Conservation (phyloP, 2,888 invertebrate genomes). For the Rotaria magnacalcarata region DNA sequence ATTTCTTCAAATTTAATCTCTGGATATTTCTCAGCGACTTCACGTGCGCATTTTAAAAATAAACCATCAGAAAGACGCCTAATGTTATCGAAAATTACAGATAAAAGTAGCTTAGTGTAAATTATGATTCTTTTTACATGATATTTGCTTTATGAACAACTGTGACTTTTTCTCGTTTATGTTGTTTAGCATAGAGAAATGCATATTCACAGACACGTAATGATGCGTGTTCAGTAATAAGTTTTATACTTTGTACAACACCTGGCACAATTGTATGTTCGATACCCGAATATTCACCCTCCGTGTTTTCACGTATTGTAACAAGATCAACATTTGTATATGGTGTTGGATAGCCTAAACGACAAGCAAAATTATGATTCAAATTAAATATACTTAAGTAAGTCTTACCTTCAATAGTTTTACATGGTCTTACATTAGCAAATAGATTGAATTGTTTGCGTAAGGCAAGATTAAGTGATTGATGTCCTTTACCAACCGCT, state of each 20-base stretch:
- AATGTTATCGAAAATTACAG: conserved; percentile 10
- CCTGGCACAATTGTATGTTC: conserved; percentile 98
- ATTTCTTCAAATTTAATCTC: conserved; percentile 92
- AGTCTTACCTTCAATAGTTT: conserved; percentile 73
- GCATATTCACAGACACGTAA: conserved; percentile 93
- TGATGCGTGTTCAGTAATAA: conserved; percentile 95
- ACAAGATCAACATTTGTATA: conserved; percentile 97
- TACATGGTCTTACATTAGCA: conserved; percentile 93
- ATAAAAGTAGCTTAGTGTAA: neutral
- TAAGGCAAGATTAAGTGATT: conserved; percentile 90
- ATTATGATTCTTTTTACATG: conserved; percentile 67
- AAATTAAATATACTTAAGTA: no score
- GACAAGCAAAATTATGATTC: neutral
- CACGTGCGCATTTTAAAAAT: conserved; percentile 89
- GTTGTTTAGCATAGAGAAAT: conserved; percentile 86
- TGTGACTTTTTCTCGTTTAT: conserved; percentile 77
- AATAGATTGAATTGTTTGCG: conserved; percentile 89
- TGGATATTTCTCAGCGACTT: conserved; percentile 82
- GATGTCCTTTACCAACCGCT: conserved; percentile 91
- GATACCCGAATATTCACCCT: conserved; percentile 98
- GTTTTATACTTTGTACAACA: conserved; percentile 96
- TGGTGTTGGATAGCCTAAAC: conserved; percentile 75
- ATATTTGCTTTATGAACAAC: conserved; percentile 99
- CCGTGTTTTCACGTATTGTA: conserved; percentile 97
- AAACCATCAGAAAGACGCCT: conserved; percentile 99